These are phyloP conservation scores for Cerceris ruficornis DNA, from an alignment of 2,888 invertebrate species.

Conservation along the genomic window DNA sequence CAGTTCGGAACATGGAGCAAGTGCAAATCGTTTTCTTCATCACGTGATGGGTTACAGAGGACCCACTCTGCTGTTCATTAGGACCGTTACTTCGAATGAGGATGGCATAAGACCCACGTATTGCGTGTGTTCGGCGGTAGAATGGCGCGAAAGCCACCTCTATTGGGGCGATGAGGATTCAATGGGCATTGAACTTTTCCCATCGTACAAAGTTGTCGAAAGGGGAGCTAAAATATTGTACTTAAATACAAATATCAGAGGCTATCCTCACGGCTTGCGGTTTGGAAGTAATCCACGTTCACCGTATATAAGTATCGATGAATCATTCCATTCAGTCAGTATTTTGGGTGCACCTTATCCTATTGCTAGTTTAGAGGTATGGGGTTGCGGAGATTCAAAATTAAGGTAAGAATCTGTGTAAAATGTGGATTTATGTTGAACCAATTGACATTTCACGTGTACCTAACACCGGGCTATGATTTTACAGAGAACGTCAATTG, in stretches of 20 bases:
- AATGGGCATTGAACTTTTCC: slow-evolving; percentile 89
- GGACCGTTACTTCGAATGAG: slow-evolving; percentile 79
- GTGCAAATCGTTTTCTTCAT: slow-evolving; percentile 93
- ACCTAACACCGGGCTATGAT: not conserved
- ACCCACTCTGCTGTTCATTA: slow-evolving; percentile 83
- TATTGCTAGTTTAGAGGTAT: slow-evolving; percentile 85
- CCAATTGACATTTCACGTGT: not conserved
- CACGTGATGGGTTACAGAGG: slow-evolving; percentile 91
- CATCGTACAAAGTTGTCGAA: slow-evolving; percentile 86
- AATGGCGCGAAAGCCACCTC: slow-evolving; percentile 93
- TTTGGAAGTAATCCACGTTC: slow-evolving; percentile 91
- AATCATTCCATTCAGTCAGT: slow-evolving; percentile 75
- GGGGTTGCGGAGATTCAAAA: slow-evolving; percentile 91
- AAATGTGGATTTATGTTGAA: too few relatives aligned
- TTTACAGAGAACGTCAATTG: slow-evolving; percentile 89
- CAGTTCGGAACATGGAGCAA: slow-evolving; percentile 93
- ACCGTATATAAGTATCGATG: slow-evolving; percentile 88
- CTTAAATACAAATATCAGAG: slow-evolving; percentile 91
- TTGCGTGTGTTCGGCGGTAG: slow-evolving; percentile 89
- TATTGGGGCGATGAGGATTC: slow-evolving; percentile 93
- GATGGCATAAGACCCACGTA: slow-evolving; percentile 86
- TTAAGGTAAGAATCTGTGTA: slow-evolving; percentile 81
- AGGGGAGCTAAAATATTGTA: slow-evolving; percentile 90
- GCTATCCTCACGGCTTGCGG: slow-evolving; percentile 92
- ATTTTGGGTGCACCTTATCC: slow-evolving; percentile 82